Base-by-base conservation (phyloP, 2,797 vertebrate species). In the Spinus pinus region DNA sequence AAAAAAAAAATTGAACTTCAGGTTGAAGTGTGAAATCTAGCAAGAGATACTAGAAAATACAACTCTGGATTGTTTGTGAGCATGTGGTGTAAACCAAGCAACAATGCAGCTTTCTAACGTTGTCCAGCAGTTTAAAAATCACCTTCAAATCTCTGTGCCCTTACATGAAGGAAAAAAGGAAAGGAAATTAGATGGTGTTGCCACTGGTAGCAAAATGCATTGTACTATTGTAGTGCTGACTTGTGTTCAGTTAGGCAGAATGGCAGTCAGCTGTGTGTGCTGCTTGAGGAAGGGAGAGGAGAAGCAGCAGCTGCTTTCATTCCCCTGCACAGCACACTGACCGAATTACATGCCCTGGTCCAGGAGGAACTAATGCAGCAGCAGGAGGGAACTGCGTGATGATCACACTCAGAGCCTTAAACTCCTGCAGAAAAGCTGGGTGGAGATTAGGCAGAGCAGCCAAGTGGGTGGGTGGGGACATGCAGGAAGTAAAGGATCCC, bases 381-480 rank as follows among this genome's bases (percentile, higher is more conserved):
- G 56, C 57, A 24, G 65, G 35, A 65, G 10, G 54, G 53, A 72
- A 1, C 37, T 49, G 62, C 11, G 1, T 8, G 25, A 4, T 10
- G 37, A 10, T n/a, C 41, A 46, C 57, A 9, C 37, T 51, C 31
- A 5, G 27, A 67, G 49, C 57, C 49, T 78, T 44, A 5, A 70
- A 42, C 24, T 60, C 5, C 2, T n/a, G 60, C 64, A 41, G 62
- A 30, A 61, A 73, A 49, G 5, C 11, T 70, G 93, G 71, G 85
- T 93, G 84, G 97, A 49, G 91, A 95, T 54, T 44, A 72, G 96
- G 94, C 83, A 86, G 94, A 93, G 61, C 88, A 50, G 88, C 47
- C 71, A 18, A 25, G n/a, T 27, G 54, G 74, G 64, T 84, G 75
- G 97, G 97, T 88, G 98, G 97, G 61, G 94, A 96, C 96, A 91